Conservation (phyloP, 2,888 invertebrate genomes). For the Auanema sp. region DNA sequence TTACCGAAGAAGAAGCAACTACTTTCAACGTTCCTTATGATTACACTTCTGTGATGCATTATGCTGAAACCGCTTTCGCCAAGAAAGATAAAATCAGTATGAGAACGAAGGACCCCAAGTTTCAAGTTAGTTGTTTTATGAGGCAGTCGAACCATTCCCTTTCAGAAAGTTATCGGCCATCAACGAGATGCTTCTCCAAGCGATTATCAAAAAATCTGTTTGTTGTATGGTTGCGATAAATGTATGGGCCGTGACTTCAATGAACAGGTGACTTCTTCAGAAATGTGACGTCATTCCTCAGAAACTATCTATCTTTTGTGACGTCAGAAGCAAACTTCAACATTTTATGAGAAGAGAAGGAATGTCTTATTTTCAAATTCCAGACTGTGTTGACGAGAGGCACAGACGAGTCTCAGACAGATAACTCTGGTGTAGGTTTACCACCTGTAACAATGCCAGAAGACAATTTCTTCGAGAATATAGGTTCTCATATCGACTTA, state of each 20-base stretch:
- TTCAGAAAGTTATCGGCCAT: constrained; percentile 53
- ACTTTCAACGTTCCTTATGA: constrained; percentile 56
- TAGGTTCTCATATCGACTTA: too few relatives aligned
- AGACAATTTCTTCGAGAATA: too few relatives aligned
- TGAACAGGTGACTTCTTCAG: too few relatives aligned
- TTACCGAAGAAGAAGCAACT: constrained; percentile 41
- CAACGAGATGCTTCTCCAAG: constrained; percentile 46
- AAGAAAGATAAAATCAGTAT: constrained; percentile 47
- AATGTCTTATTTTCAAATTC: too few relatives aligned
- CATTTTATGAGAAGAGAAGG: too few relatives aligned
- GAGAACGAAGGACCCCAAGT: constrained; percentile 45
- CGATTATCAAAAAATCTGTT: constrained; percentile 57
- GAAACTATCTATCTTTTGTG: too few relatives aligned
- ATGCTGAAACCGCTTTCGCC: constrained; percentile 53
- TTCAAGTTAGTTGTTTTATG: constrained; percentile 29
- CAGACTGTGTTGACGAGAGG: too few relatives aligned
- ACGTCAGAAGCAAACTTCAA: too few relatives aligned
- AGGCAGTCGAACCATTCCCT: neutral
- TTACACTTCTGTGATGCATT: constrained; percentile 51
- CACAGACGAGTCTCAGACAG: too few relatives aligned
- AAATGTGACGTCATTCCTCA: too few relatives aligned
- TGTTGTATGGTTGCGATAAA: constrained; percentile 43
- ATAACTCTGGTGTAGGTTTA: too few relatives aligned
- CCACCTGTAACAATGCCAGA: too few relatives aligned
- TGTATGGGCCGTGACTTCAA: constrained; percentile 29